Evolutionary conservation across 2,113 vertebrate genomes (phyloP).

Genomic region (Sitta europaea): DNA sequence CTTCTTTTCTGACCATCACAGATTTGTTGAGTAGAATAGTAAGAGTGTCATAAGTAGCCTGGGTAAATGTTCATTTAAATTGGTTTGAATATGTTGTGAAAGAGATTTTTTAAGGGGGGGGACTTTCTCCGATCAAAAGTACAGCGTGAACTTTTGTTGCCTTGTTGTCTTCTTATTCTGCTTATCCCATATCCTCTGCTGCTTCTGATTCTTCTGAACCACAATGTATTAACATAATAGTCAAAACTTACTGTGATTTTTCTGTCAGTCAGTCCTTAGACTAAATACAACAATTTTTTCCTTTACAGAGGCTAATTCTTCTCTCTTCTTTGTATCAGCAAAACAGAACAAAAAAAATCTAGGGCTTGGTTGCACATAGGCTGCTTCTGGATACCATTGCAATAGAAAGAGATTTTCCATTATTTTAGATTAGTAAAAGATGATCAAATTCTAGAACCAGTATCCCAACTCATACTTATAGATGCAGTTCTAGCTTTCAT

Average conservation of each 20-base stretch:
- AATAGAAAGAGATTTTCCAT: background rate
- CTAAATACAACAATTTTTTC: background rate
- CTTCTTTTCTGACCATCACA: background rate
- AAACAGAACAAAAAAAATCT: background rate
- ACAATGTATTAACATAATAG: background rate
- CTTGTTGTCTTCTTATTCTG: background rate
- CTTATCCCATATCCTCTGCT: background rate
- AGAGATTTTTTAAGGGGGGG: background rate
- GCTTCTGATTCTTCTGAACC: slow-evolving; percentile 30
- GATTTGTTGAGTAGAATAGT: background rate
- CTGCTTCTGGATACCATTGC: background rate
- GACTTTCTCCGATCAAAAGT: background rate
- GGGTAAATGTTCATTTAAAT: background rate
- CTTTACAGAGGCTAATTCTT: background rate
- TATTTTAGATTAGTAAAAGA: background rate
- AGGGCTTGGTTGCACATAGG: background rate
- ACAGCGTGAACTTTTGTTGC: background rate
- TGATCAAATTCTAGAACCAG: background rate
- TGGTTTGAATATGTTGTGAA: background rate
- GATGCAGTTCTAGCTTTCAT: background rate
- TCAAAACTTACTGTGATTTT: background rate
- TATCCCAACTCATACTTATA: background rate
- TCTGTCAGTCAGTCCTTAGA: background rate
- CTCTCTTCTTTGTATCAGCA: background rate
- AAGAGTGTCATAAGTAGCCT: background rate